These are phyloP conservation scores for Aptenodytes patagonicus DNA, from an alignment of 2,113 vertebrate genomes.

Conservation along the genomic window DNA sequence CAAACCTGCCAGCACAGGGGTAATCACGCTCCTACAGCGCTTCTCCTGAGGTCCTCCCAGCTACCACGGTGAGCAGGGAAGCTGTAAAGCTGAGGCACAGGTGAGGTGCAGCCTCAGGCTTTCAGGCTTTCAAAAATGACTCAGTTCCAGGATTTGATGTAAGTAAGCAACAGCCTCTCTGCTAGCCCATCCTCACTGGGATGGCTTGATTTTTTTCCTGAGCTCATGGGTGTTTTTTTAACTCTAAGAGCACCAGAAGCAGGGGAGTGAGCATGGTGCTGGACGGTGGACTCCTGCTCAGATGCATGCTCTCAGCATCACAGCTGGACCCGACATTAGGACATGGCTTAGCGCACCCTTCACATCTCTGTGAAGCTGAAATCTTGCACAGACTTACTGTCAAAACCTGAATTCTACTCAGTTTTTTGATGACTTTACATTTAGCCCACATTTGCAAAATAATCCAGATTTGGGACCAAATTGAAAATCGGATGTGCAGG, in stretches of 20 bases:
- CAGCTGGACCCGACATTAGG: neutral
- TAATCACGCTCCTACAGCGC: neutral
- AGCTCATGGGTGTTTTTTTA: neutral
- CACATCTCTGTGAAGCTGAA: neutral
- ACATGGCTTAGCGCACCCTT: fast-evolving
- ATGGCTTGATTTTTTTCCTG: neutral
- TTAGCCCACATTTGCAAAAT: neutral
- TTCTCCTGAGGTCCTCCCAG: neutral
- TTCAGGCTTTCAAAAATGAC: neutral
- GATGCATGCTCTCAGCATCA: fast-evolving
- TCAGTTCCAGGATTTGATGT: neutral
- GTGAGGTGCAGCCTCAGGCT: neutral
- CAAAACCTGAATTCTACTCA: neutral
- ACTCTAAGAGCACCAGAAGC: neutral
- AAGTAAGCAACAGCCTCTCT: neutral
- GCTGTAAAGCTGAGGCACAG: neutral
- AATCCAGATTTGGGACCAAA: neutral
- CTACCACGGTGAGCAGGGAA: neutral
- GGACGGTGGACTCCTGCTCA: neutral
- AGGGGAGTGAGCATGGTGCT: neutral
- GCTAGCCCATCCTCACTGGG: neutral
- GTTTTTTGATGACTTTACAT: neutral
- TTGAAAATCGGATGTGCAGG: neutral
- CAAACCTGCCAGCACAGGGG: neutral
- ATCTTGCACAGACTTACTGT: neutral